Evolutionary conservation across 2,888 invertebrate genomes (phyloP), one percentile per base, ranked within the genome.

Genomic region (Xylophagus ater): DNA sequence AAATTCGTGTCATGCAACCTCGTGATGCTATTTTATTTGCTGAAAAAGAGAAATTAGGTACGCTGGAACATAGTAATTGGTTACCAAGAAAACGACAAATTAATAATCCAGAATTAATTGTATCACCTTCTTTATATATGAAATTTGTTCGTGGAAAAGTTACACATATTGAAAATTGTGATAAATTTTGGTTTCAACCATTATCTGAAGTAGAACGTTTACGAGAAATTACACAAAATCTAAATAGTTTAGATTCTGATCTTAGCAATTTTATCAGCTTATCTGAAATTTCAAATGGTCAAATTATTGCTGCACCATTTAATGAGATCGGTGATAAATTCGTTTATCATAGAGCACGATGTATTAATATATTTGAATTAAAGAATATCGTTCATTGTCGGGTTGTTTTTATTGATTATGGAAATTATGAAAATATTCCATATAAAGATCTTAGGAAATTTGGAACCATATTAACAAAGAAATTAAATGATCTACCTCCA

Each of bases 321-420:
- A 57, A 60, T 1, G 63, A 67, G 32, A 62, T 62, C 19, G 55
- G 57, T 1, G 49, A 20, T 7, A 2, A 5, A 1, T 43, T 38
- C 3, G 34, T 52, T 7, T 74, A 69, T 49, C 73, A 73, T 53
- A 68, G 84, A 7, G 81, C 74, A 5, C 65, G 68, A 39, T 66
- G 82, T 33, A 41, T 57, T 51, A 46, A 55, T 54, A 54, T 70
- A 52, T 36, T 55, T n/a, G n/a, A n/a, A n/a, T n/a, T n/a, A n/a
- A n/a, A n/a, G n/a, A n/a, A 3, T 41, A 51, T 32, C 37, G 47
- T 1, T 44, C 46, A 32, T 50, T 57, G 8, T 48, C 40, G 51
- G 42, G 56, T 89, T 4, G 68, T 74, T 36, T 88, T 80, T 57
- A 74, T 90, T 36, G 92, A 93, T 65, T 81, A 73, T 59, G 92